Evolutionary conservation across 2,797 vertebrate species (phyloP).

Genomic region (Pangasius mekongensis): DNA sequence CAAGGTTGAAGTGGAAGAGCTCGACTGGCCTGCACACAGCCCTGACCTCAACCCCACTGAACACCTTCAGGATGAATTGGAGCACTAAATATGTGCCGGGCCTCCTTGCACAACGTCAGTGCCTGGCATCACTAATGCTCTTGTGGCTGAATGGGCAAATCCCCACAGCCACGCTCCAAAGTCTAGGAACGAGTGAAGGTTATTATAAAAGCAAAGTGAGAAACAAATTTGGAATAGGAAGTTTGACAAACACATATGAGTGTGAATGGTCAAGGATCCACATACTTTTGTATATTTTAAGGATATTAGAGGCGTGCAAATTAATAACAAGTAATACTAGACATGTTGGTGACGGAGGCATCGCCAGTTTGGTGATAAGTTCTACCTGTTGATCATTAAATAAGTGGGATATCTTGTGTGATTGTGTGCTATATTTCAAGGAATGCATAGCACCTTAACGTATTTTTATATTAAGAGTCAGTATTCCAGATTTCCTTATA

Average conservation of each 20-base stretch:
- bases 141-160: not conserved
- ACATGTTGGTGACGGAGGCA: not conserved
- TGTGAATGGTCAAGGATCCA: not conserved
- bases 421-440: not conserved
- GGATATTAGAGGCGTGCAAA: not conserved
- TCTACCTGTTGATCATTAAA: not conserved
- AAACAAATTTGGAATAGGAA: not conserved
- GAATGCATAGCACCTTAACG: not conserved
- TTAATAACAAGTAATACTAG: not conserved
- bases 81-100: not conserved
- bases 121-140: not conserved
- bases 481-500: not conserved
- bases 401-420: not conserved
- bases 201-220: not conserved
- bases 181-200: not conserved
- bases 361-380: not conserved
- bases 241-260: not conserved
- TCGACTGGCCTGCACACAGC: not conserved
- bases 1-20: not conserved
- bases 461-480: not conserved
- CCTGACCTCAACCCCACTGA: not conserved
- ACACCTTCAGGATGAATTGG: not conserved
- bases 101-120: not conserved
- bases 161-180: not conserved
- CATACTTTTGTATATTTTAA: not conserved